phyloP scores from a whole-genome alignment of 1,140 invertebrate species.

The Nylanderia fulva region DNA sequence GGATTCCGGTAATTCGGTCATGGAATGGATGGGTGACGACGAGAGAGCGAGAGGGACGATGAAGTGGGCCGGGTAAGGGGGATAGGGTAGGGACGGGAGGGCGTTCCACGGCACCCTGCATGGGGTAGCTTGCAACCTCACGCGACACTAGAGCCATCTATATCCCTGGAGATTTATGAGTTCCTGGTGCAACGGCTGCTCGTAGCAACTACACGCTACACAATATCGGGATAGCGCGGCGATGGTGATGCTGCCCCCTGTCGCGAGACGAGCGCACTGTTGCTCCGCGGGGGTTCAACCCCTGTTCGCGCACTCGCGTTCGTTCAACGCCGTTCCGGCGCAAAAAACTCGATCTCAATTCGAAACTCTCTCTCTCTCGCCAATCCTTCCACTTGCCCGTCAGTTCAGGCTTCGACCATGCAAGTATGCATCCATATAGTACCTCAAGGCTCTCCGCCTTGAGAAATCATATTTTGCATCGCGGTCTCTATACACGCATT shows the following conservation, averaged over 20 bases:
- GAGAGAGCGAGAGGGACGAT: conserved; percentile 38
- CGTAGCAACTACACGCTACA: conserved; percentile 82
- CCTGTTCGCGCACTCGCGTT: conserved; percentile 85
- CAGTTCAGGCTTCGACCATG: conserved; percentile 29
- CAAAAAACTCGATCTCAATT: conserved; percentile 84
- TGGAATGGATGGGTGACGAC: conserved; percentile 66
- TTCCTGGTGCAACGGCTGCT: conserved; percentile 84
- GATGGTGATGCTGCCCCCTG: conserved; percentile 83
- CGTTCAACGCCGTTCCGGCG: conserved; percentile 79
- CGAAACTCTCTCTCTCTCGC: conserved; percentile 65
- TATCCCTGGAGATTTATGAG: conserved; percentile 85
- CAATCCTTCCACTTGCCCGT: conserved; percentile 57
- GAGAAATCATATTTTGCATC: conserved; percentile 27
- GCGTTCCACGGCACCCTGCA: conserved; percentile 84
- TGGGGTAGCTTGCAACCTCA: conserved; percentile 85
- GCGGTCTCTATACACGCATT: not conserved
- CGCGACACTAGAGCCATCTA: conserved; percentile 86
- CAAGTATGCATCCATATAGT: not conserved
- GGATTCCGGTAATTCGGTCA: conserved; percentile 84
- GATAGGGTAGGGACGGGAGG: conserved; percentile 78
- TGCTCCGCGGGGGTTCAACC: conserved; percentile 85
- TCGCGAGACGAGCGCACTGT: conserved; percentile 82
- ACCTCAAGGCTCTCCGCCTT: conserved; percentile 5
- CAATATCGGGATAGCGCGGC: conserved; percentile 78
- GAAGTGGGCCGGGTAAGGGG: conserved; percentile 71